Evolutionary conservation across 2,888 invertebrate species (phyloP), one percentile per base, ranked within the genome.

Genomic region (Drosophila longiperda): DNA sequence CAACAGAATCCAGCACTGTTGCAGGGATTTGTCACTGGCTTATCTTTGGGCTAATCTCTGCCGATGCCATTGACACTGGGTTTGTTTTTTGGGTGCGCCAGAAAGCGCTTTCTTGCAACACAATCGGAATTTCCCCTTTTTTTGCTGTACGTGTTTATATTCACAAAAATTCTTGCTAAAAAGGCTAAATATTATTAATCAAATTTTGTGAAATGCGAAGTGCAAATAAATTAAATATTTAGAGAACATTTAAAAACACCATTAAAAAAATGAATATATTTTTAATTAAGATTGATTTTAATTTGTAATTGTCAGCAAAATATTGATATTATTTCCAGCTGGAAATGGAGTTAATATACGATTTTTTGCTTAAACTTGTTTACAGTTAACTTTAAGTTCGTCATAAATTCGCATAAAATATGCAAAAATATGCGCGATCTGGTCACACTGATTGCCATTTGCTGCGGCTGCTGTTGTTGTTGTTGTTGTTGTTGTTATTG

Each of bases 41-140:
- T 64, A 63, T 2, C 26, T 52, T 40, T 65, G 70, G 45, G 52
- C 64, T 53, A 72, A 72, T 40, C 63, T 2, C 63, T 42, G 71
- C 17, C 64, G 48, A 49, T 77, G 66, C 38, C 75, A 73, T 67
- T 75, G 78, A 64, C 74, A 68, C 38, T 68, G 75, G 53, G 45
- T 40, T 53, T 62, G 63, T 60, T 60, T 17, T 20, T 58, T 5
- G 29, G 65, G 76, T 40, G 66, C 23, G 76, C 53, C 59, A 29
- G 40, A 48, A 48, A 55, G 26, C 32, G 36, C 32, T 42, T n/a
- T 60, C 55, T 66, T 45, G n/a, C 11, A 59, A 69, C 61, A 34
- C 38, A 54, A 45, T 53, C 53, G 40, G 4, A 55, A 36, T 57
- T 60, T 36, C 15, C 40, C 58, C 59, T 42, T 57, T 12, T n/a